phyloP scores from a whole-genome alignment of 30 jellyfish, hydroid and myxozoan species.

The Aurelia aurita complex sp. Pacific region DNA sequence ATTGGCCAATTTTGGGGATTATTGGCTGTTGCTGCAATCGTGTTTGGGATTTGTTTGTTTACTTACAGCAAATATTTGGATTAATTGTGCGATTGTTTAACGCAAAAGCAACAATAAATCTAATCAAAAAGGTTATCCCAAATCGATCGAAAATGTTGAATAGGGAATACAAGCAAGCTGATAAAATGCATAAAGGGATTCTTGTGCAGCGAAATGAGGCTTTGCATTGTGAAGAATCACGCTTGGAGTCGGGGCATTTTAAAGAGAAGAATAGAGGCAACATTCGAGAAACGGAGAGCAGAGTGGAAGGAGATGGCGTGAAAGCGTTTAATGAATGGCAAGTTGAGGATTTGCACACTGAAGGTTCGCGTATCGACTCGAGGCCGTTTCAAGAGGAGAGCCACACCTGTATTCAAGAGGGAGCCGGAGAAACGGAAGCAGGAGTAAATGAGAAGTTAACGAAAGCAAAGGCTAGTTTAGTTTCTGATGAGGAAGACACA shows the following conservation, averaged over 20 bases:
- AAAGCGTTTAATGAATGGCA: neutral
- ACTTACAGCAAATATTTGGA: slow-evolving; percentile 7
- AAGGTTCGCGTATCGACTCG: too few relatives aligned
- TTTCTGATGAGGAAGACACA: neutral
- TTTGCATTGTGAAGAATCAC: too few relatives aligned
- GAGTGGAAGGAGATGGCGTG: neutral
- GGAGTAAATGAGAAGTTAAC: neutral
- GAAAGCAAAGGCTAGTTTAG: neutral
- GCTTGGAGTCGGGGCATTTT: too few relatives aligned
- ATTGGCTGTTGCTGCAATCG: neutral
- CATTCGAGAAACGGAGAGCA: neutral
- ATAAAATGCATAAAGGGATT: neutral
- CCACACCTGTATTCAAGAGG: too few relatives aligned
- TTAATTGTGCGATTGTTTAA: neutral
- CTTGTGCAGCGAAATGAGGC: neutral
- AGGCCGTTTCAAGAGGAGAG: too few relatives aligned
- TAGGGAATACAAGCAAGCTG: neutral
- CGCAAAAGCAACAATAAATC: neutral
- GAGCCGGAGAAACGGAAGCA: neutral
- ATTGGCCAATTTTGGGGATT: neutral
- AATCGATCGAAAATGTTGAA: neutral
- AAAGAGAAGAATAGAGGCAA: neutral
- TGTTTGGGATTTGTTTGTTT: neutral
- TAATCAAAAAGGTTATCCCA: neutral
- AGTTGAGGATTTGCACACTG: too few relatives aligned